phyloP scores from a whole-genome alignment of 2,113 vertebrate species.

The Nestor notabilis region DNA sequence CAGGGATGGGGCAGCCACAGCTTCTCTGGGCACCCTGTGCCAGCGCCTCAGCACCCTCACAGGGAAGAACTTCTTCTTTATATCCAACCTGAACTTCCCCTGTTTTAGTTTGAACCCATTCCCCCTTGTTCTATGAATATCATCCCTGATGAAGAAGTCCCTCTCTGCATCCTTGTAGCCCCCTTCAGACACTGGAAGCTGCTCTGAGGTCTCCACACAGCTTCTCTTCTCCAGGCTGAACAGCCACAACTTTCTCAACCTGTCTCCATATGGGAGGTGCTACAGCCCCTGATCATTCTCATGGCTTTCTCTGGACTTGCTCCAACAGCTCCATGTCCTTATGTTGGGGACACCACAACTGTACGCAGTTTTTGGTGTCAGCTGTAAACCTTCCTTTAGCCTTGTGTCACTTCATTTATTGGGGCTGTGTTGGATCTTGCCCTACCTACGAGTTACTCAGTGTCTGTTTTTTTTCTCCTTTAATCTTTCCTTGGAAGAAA shows the following conservation, averaged over 20 bases:
- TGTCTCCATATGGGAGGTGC: not conserved
- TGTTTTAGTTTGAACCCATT: too few species aligned
- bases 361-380: not conserved
- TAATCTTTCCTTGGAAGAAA: not conserved
- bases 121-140: too few species aligned
- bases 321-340: not conserved
- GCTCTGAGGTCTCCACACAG: not conserved
- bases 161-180: not conserved
- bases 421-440: not conserved
- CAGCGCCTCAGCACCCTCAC: too few species aligned
- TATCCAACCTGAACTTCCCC: too few species aligned
- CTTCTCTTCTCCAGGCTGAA: not conserved
- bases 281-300: not conserved
- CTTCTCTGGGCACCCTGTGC: too few species aligned
- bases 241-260: not conserved
- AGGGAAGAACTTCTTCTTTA: too few species aligned
- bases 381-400: not conserved
- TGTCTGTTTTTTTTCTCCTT: not conserved
- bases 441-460: not conserved
- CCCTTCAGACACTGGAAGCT: not conserved
- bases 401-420: not conserved
- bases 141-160: not conserved
- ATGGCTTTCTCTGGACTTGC: not conserved
- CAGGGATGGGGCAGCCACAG: too few species aligned
- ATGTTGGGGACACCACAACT: not conserved